phyloP scores from a whole-genome alignment of 2,888 invertebrate genomes.

The Drosophila algonquin region DNA sequence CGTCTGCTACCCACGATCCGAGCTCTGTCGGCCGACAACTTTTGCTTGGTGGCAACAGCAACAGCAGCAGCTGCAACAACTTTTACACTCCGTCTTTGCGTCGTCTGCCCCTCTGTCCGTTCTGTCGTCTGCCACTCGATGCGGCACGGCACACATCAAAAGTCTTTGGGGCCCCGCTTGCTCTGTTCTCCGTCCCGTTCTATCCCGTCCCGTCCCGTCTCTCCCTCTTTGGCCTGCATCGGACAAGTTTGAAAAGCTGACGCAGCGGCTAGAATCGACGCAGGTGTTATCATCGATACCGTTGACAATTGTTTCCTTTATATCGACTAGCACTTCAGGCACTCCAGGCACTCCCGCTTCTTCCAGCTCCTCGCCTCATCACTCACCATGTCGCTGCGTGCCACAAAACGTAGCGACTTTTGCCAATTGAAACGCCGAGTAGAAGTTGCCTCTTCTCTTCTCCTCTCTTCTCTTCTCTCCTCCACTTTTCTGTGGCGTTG shows the following conservation, averaged over 20 bases:
- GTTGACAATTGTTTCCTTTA: conserved; percentile 70
- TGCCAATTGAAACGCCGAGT: conserved; percentile 63
- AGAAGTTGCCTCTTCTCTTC: conserved; percentile 34
- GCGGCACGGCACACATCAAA: conserved; percentile 70
- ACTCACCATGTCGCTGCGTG: conserved; percentile 46
- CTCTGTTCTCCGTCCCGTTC: conserved; percentile 15
- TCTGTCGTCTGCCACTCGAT: conserved; percentile 66
- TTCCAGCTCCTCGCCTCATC: conserved; percentile 4
- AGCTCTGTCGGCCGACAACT: conserved; percentile 46
- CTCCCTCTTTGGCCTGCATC: conserved; percentile 36
- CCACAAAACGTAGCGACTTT: conserved; percentile 67
- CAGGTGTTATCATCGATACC: conserved; percentile 77
- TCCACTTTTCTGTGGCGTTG: conserved; percentile 34
- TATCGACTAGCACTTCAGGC: conserved; percentile 42
- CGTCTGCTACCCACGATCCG: neutral
- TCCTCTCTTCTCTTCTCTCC: conserved; percentile 21
- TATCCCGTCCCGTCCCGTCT: conserved; percentile 8
- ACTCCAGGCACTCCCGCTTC: conserved; percentile 3
- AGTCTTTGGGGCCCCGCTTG: conserved; percentile 48
- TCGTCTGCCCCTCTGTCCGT: conserved; percentile 54
- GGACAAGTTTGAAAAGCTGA: conserved; percentile 72
- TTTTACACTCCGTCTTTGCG: conserved; percentile 52
- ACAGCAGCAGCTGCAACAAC: conserved; percentile 9
- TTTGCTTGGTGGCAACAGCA: neutral
- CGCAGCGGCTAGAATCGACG: conserved; percentile 55